Evolutionary conservation across 2,113 vertebrate genomes (phyloP).

Genomic region (Agelaius tricolor): DNA sequence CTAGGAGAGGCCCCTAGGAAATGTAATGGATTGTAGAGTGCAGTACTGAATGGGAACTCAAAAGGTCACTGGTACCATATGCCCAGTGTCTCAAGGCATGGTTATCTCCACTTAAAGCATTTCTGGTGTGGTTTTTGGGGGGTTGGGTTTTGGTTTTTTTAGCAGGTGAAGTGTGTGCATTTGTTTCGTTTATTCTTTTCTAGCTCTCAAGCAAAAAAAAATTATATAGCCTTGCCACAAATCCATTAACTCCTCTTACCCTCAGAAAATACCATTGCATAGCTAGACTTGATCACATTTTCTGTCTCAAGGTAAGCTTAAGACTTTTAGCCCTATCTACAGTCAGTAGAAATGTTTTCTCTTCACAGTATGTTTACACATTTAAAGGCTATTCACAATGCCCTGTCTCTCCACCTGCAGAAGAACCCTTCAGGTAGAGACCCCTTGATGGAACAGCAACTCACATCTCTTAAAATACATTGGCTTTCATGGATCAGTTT

Average conservation of each 20-base stretch:
- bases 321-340: neutral
- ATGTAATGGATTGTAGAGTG: neutral
- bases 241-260: neutral
- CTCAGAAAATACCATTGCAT: neutral
- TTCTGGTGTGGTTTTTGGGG: neutral
- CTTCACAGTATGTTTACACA: neutral
- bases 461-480: neutral
- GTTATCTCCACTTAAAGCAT: neutral
- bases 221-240: neutral
- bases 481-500: neutral
- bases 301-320: neutral
- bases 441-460: neutral
- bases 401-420: neutral
- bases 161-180: accelerated
- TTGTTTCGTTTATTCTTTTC: neutral
- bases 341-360: neutral
- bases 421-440: neutral
- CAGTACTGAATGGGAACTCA: neutral
- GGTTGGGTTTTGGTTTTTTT: neutral
- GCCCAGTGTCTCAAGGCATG: neutral
- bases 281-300: neutral
- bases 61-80: neutral
- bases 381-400: neutral
- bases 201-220: neutral
- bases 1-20: neutral